Evolutionary conservation across 2,888 invertebrate genomes (phyloP).

Genomic region (Metopia argyrocephala): DNA sequence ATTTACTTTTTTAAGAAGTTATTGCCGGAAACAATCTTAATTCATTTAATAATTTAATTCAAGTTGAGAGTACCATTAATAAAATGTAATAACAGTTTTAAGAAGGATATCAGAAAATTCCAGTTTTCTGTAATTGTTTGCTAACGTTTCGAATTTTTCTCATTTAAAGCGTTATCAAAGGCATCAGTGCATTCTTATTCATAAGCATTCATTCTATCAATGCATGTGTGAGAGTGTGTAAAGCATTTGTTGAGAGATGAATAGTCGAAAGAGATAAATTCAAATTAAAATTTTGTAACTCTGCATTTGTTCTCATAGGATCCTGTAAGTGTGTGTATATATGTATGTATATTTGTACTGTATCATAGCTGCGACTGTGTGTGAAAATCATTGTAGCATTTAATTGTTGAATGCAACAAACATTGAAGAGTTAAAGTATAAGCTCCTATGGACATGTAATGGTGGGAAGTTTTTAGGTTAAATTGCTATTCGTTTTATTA

Average conservation of each 20-base stretch:
- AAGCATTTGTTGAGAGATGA: slow-evolving; percentile 7
- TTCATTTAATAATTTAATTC: too few species aligned
- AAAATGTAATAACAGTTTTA: too few species aligned
- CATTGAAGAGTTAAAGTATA: background rate
- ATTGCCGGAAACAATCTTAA: too few species aligned
- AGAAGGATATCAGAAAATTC: too few species aligned
- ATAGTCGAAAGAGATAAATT: slow-evolving; percentile 13
- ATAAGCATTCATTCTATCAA: background rate
- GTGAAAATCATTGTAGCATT: slow-evolving; percentile 48
- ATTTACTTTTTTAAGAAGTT: too few species aligned
- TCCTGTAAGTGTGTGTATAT: background rate
- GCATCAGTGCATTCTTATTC: background rate
- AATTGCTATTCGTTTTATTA: slow-evolving; percentile 17
- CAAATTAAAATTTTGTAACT: slow-evolving; percentile 14
- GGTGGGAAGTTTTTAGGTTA: slow-evolving; percentile 3
- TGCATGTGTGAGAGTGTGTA: background rate
- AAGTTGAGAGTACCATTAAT: too few species aligned
- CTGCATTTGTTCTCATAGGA: background rate
- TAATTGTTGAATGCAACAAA: slow-evolving; percentile 51
- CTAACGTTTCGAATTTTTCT: too few species aligned
- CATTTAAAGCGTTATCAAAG: background rate
- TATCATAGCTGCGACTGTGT: slow-evolving; percentile 12
- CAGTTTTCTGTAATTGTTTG: too few species aligned
- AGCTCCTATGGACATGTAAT: background rate
- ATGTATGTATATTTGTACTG: background rate